These are phyloP conservation scores for Calyptomena viridis DNA, from an alignment of 2,113 vertebrate genomes.

Conservation along the genomic window DNA sequence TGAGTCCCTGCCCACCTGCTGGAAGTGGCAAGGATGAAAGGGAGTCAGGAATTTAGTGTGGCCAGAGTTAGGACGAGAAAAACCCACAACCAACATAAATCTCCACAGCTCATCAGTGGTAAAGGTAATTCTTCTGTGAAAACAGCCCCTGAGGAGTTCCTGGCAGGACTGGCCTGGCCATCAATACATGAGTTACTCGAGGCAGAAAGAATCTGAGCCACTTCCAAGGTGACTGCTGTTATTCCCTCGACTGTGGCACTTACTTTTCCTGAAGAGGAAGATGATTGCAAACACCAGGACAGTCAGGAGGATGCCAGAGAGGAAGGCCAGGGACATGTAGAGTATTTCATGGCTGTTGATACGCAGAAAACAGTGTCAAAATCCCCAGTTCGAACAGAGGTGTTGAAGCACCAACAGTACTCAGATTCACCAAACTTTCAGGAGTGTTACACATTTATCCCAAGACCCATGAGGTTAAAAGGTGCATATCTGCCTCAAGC, in stretches of 20 bases:
- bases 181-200: too few relatives aligned
- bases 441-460: neutral
- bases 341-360: neutral
- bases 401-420: neutral
- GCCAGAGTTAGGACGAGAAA: neutral
- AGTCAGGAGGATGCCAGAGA: constrained; percentile 49
- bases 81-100: neutral
- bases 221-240: neutral
- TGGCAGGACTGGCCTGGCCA: neutral
- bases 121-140: neutral
- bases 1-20: neutral
- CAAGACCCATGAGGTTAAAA: accelerated
- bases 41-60: accelerated
- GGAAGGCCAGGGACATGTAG: constrained; percentile 35
- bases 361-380: neutral
- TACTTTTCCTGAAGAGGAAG: constrained; percentile 52
- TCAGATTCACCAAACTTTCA: neutral
- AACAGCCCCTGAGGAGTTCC: neutral
- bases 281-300: neutral
- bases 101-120: neutral
- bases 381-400: neutral
- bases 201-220: neutral
- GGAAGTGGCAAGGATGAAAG: neutral
- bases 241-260: neutral
- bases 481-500: neutral